Conservation (phyloP, 2,797 vertebrate species). For the Cyprinodon diabolis region DNA sequence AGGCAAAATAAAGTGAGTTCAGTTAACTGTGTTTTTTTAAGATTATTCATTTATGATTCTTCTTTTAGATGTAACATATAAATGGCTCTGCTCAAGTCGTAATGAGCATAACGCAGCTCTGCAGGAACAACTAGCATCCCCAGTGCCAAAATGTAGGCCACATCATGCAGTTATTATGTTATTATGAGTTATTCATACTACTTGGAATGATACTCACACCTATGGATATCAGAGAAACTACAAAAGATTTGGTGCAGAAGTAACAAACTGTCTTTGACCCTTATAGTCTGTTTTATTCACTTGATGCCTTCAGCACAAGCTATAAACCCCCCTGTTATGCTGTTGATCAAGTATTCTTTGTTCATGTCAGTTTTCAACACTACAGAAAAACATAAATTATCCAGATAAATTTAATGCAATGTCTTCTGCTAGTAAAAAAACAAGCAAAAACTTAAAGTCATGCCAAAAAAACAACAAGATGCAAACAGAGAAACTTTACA, state of each 20-base stretch:
- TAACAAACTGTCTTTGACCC: not conserved
- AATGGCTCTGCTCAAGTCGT: not conserved
- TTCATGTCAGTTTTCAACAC: not conserved
- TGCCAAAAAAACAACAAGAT: not conserved
- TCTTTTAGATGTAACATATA: too few species aligned
- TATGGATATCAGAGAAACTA: conserved; percentile 10
- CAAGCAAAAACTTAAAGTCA: not conserved
- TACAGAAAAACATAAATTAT: not conserved
- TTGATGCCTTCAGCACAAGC: not conserved
- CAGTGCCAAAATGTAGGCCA: not conserved
- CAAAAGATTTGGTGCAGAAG: conserved; percentile 6
- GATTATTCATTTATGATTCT: not conserved
- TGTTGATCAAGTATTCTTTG: not conserved
- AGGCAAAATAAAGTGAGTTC: conserved; percentile 28
- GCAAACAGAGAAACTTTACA: conserved; percentile 11
- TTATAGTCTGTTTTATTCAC: not conserved
- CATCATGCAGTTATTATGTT: not conserved
- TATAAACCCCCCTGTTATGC: not conserved
- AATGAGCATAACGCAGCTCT: not conserved
- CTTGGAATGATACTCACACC: not conserved
- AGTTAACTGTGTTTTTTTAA: conserved; percentile 29
- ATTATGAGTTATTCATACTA: not conserved
- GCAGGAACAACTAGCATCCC: conserved; percentile 1
- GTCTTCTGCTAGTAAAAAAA: conserved; percentile 9
- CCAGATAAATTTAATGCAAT: not conserved